A percentile compares a stretch with the other conserved stretches of the same genome.
These are phyloP conservation scores for Alcis repandata DNA, from an alignment of 2,888 invertebrate genomes.

Conservation along the genomic window DNA sequence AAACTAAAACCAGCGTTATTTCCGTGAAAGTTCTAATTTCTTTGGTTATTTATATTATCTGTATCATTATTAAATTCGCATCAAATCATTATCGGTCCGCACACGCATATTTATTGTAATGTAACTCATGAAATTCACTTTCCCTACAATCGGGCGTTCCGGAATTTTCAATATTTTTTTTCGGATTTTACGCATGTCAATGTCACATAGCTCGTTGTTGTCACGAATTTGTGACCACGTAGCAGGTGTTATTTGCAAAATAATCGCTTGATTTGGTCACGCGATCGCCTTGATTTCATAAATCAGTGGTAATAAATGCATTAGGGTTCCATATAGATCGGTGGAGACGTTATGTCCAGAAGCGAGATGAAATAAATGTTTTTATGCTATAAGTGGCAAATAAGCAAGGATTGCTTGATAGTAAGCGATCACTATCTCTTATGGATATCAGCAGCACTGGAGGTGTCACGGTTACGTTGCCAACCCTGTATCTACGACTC, in stretches of 20 bases:
- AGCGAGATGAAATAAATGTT: too few species aligned
- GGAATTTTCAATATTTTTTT: conserved; percentile 52
- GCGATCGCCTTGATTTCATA: conserved; percentile 45
- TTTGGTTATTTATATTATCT: too few species aligned
- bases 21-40: too few species aligned
- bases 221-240: conserved; percentile 39
- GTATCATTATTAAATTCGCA: too few species aligned
- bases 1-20: too few species aligned
- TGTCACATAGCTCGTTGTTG: conserved; percentile 45
- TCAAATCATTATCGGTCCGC: conserved; percentile 1
- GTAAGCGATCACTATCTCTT: too few species aligned
- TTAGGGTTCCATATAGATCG: conserved; percentile 14
- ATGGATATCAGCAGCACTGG: too few species aligned
- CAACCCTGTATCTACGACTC: too few species aligned
- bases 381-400: too few species aligned
- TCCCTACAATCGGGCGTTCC: conserved; percentile 47
- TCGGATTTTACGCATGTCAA: conserved; percentile 45
- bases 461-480: too few species aligned
- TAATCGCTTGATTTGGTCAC: conserved; percentile 45
- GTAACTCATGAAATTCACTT: conserved; percentile 50
- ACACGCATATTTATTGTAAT: conserved; percentile 38
- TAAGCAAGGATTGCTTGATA: too few species aligned
- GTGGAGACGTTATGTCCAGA: neutral
- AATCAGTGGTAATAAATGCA: conserved; percentile 32
- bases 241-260: conserved; percentile 37